Evolutionary conservation across 92 coral and sea anemone genomes (phyloP), one percentile per base, ranked within the genome.

Genomic region (Heteractis magnifica): DNA sequence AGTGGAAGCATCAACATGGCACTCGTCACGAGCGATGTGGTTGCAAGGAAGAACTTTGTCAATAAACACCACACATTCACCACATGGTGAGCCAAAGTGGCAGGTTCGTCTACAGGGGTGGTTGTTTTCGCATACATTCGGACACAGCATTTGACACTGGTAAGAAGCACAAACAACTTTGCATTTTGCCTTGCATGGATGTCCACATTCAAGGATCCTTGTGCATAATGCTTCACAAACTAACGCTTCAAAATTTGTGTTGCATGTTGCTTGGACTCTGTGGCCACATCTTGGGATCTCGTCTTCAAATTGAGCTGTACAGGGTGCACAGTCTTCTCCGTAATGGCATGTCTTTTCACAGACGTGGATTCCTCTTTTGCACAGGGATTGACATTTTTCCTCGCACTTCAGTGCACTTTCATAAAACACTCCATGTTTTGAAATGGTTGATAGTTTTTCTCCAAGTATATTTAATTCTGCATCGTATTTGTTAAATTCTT

Each of bases 11-110:
- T 68, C 86, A 21, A 71, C 58, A 34, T 78, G 79, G 85, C 94
- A 91, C 16, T 84, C 77, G 6, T 49, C 72, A 51, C 56, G 51
- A 15, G 82, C 52, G 64, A 15, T 81, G 79, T 93, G 97, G 2
- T 79, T 79, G 83, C 97, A 93, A 10, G 93, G 93, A 76, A 93
- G 21, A 26, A 64, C 78, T 52, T 65, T 79, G 6, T 79, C 65
- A 11, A 93, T 87, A 16, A n/a, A 44, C 10, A 52, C 84, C 20
- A 0, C 77, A 55, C 97, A 93, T 18, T 76, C 48, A 21, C 82
- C 82, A 77, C 97, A 93, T 8, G 53, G n/a, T 13, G 65, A 50
- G 34, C 83, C 90, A 74, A 20, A 73, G 70, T 93, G 97, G 51
- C 97, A 93, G 10, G 51, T 81, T 7, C 21, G 62, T 19, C 73